Evolutionary conservation across 2,113 vertebrate genomes (phyloP).

Genomic region (Copsychus sechellarum): DNA sequence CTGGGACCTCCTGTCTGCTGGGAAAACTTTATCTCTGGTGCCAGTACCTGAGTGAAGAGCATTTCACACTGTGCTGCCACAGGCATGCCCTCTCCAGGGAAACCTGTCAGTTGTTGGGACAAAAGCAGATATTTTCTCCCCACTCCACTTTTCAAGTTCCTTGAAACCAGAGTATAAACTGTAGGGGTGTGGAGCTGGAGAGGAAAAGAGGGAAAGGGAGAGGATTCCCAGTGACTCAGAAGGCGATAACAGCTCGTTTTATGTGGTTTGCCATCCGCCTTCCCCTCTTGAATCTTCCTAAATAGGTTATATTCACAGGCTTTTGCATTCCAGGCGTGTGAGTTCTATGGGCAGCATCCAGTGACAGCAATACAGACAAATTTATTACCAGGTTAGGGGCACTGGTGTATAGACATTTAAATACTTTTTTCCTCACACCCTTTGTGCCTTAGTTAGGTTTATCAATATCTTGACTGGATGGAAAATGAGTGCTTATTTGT

Average conservation of each 20-base stretch:
- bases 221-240: constrained; percentile 23
- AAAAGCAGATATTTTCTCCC: background rate
- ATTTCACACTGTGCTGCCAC: background rate
- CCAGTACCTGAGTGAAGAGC: background rate
- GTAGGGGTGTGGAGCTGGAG: background rate
- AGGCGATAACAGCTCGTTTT: background rate
- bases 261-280: background rate
- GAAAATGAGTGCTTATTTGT: background rate
- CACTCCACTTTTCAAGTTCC: background rate
- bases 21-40: background rate
- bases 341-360: background rate
- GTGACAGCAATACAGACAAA: background rate
- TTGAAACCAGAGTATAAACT: background rate
- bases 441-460: background rate
- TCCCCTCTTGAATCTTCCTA: constrained; percentile 49
- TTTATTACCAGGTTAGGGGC: background rate
- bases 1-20: background rate
- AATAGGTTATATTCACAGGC: background rate
- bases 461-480: background rate
- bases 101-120: background rate
- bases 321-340: constrained; percentile 12
- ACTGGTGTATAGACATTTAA: background rate
- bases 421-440: background rate
- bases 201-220: background rate
- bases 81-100: background rate